A percentile compares a stretch with the other conserved stretches of the same genome.
These are phyloP conservation scores for Pongo pygmaeus DNA, from an alignment of 2,113 vertebrate genomes.

Conservation along the genomic window DNA sequence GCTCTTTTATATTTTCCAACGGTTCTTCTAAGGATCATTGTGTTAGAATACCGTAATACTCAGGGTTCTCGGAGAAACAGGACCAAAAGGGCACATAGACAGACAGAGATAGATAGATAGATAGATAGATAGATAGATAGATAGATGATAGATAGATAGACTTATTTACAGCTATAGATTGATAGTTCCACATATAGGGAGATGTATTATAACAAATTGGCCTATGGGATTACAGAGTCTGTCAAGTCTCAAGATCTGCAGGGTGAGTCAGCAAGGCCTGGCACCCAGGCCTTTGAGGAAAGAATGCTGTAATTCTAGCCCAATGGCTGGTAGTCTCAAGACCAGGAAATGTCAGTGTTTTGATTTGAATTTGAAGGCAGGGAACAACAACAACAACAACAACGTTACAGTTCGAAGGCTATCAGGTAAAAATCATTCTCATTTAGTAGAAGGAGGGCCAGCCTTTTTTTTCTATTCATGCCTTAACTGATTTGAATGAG, in stretches of 20 bases:
- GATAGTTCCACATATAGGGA: neutral
- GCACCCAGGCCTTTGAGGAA: too few relatives aligned
- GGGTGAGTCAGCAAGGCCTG: neutral
- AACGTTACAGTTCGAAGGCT: neutral
- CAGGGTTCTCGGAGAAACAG: neutral
- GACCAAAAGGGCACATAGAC: neutral
- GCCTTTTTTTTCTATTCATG: neutral
- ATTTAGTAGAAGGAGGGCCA: neutral
- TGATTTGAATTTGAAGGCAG: neutral
- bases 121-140: neutral
- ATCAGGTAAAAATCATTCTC: neutral
- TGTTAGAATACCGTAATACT: neutral
- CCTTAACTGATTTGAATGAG: neutral
- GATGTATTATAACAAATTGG: neutral
- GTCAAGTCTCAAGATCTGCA: neutral
- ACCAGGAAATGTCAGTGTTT: neutral
- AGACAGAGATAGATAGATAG: neutral
- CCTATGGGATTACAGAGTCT: fast-evolving
- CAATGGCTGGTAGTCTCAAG: neutral
- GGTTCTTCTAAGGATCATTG: neutral
- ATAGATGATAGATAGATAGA: too few relatives aligned
- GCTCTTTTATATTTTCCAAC: neutral
- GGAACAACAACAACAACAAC: neutral
- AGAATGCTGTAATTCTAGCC: fast-evolving
- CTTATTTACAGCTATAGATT: neutral